Percentiles rank a stretch among this genome's conserved stretches.
These are phyloP conservation scores for Drosophila borborema DNA, from an alignment of 2,888 invertebrate species.

Conservation along the genomic window DNA sequence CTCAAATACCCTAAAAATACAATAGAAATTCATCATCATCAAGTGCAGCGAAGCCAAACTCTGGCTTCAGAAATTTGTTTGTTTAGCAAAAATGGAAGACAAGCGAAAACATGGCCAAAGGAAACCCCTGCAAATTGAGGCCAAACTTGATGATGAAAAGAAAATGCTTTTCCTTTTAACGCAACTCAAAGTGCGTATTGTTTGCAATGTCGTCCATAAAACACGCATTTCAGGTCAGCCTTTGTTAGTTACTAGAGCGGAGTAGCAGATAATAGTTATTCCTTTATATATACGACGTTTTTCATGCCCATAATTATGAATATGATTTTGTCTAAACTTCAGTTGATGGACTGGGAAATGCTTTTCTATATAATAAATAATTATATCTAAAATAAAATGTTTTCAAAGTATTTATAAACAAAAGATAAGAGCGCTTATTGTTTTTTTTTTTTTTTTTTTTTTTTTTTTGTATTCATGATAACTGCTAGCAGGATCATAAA, in stretches of 20 bases:
- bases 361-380: not conserved
- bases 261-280: not conserved
- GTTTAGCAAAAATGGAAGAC: not conserved
- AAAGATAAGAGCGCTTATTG: not conserved
- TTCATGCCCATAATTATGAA: not conserved
- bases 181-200: not conserved
- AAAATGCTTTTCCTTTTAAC: not conserved
- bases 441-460: no score
- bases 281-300: not conserved
- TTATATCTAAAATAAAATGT: not conserved
- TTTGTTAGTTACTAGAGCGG: conserved; percentile 8
- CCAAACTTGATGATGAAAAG: conserved; percentile 8
- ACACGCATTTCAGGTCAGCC: not conserved
- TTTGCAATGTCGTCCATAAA: not conserved
- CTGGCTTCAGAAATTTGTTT: not conserved
- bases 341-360: not conserved
- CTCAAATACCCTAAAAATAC: conserved; percentile 19
- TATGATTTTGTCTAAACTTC: not conserved
- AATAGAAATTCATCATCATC: not conserved
- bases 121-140: conserved; percentile 1
- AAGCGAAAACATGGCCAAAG: not conserved
- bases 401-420: not conserved
- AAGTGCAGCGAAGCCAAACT: not conserved
- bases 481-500: no score
- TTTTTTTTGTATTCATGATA: no score